Evolutionary conservation across 1,140 invertebrate genomes (phyloP).

Genomic region (Phymastichus coffea): DNA sequence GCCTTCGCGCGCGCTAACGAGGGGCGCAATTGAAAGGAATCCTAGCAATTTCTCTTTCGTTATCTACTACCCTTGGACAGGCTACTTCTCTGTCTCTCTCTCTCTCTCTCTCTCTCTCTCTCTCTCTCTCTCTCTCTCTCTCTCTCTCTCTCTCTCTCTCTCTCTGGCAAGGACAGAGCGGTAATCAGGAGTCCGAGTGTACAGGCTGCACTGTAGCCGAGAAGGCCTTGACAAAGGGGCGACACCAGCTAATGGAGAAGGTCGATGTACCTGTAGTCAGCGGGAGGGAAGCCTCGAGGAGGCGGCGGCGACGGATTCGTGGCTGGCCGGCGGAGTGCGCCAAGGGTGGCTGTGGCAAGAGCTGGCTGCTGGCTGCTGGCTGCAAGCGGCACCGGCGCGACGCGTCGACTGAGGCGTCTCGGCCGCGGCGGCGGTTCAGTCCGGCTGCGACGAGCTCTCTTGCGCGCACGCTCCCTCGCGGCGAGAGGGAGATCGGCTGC

Average conservation of each 20-base stretch:
- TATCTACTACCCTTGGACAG: not conserved
- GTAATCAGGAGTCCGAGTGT: no score
- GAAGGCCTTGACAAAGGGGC: no score
- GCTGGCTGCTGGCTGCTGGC: not conserved
- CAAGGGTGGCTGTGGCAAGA: not conserved
- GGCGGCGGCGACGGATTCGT: slow-evolving; percentile 22
- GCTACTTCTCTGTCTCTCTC: not conserved
- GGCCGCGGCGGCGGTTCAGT: slow-evolving; percentile 31
- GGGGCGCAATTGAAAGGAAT: not conserved
- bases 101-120: not conserved
- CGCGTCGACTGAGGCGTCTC: slow-evolving; percentile 34
- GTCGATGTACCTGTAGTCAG: not conserved
- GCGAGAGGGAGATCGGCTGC: not conserved
- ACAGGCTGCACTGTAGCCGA: no score
- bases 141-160: no score
- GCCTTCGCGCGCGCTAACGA: not conserved
- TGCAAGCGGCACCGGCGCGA: slow-evolving; percentile 29
- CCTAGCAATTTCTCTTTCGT: not conserved
- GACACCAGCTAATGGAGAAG: not conserved
- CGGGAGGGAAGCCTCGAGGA: not conserved
- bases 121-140: no score
- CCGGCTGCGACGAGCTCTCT: not conserved
- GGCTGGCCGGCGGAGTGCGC: not conserved
- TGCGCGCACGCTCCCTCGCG: not conserved
- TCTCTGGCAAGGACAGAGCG: no score